phyloP scores from a whole-genome alignment of 2,888 invertebrate genomes.

The Fragum whitleyi region DNA sequence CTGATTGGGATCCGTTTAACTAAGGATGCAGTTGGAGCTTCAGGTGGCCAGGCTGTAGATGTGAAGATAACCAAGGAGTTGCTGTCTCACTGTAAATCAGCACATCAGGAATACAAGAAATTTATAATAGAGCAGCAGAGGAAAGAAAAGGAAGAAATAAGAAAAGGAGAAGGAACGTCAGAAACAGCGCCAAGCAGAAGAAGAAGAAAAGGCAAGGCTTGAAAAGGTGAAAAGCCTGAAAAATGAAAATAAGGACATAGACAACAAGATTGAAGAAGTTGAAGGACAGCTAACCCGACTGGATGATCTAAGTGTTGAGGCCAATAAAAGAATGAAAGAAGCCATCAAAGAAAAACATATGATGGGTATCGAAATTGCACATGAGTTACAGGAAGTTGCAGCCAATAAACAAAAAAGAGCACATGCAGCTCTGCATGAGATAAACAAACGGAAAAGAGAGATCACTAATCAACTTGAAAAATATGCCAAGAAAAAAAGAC shows the following conservation, averaged over 20 bases:
- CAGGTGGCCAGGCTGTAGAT: constrained; percentile 27
- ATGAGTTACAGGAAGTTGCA: constrained; percentile 30
- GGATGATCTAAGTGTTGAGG: constrained; percentile 26
- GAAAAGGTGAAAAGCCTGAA: constrained; percentile 26
- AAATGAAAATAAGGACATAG: constrained; percentile 26
- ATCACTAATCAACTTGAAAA: constrained; percentile 13
- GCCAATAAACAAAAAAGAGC: constrained; percentile 27
- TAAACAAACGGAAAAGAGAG: constrained; percentile 15
- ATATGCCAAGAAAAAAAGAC: constrained; percentile 12
- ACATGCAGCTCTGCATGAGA: constrained; percentile 23
- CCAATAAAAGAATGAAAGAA: constrained; percentile 23
- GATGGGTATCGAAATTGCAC: constrained; percentile 28
- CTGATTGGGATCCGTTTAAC: constrained; percentile 32
- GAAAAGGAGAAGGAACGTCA: constrained; percentile 15
- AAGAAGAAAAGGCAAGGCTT: constrained; percentile 18
- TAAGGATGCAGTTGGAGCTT: constrained; percentile 33
- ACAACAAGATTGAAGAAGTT: constrained; percentile 28
- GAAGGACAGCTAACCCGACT: constrained; percentile 16
- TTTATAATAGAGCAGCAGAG: constrained; percentile 16
- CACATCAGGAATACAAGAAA: constrained; percentile 32
- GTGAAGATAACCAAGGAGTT: constrained; percentile 31
- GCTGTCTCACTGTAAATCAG: constrained; percentile 34
- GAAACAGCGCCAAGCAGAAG: constrained; percentile 21
- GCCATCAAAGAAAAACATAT: constrained; percentile 26
- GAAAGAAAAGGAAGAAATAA: constrained; percentile 6